Evolutionary conservation across 2,888 invertebrate species (phyloP), one percentile per base, ranked within the genome.

Genomic region (Eupelmus urozonus): DNA sequence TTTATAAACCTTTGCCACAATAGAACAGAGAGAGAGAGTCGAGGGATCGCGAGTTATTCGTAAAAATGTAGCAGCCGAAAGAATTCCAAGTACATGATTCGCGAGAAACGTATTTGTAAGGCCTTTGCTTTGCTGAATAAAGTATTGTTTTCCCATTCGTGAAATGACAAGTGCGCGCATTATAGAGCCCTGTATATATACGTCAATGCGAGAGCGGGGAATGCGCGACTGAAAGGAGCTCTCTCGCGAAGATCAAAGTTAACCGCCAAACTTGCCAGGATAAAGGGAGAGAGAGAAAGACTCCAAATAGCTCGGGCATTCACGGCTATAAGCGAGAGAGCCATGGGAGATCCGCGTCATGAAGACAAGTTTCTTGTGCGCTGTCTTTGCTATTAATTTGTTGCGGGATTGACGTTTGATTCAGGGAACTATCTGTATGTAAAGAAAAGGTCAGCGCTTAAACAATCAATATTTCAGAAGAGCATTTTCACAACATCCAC

Each of bases 231-330:
- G 72, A 81, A 81, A 81, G 66, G 57, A 77, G 77, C 55, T 20
- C 55, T 20, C 23, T 13, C 40, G 76, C 49, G 42, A 66, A 76
- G 81, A 83, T 83, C 83, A 83, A 82, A 83, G 83, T 82, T 82
- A 80, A 82, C 83, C 83, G 83, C 60, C 63, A 73, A 69, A 70
- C 59, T 71, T 29, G n/a, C n/a, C n/a, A n/a, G n/a, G n/a, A n/a
- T n/a, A n/a, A n/a, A 40, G 55, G 49, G 65, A 34, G 2, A 51
- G 34, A 76, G 72, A 67, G 67, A 27, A 55, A 57, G 53, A 53
- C 57, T 55, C 45, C 23, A 45, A 25, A 66, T 71, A 59, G 66
- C 25, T 65, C 29, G 71, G n/a, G n/a, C n/a, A n/a, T 67, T 72
- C 60, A 62, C 67, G 53, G n/a, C n/a, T n/a, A n/a, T n/a, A n/a